Base-by-base conservation (phyloP, 23 tunicate species). In the Ciona savignyi region DNA sequence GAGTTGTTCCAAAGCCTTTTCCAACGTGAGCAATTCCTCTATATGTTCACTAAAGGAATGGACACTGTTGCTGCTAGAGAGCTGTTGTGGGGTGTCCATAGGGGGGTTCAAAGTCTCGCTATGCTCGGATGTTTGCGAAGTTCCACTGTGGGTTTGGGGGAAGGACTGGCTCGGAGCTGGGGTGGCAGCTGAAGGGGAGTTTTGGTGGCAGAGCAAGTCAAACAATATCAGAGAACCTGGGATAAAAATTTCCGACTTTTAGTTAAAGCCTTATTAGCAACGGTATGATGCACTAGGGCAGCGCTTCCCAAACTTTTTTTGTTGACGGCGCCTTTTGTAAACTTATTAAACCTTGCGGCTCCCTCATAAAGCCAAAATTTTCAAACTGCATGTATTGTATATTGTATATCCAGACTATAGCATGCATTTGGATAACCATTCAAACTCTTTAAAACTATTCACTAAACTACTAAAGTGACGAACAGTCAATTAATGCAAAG, bases 191-290 rank as follows among this genome's bases (percentile, higher is more conserved):
- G 56, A 6, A 15, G 56, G 56, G 28, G 61, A 34, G 0, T 31
- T 26, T 80, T 95, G 99, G 61, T 95, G 87, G 74, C 90, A 84
- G 33, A 95, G 73, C 2, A 95, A 65, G 66, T 95, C 99, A 76
- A 95, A 95, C 24, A 95, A 62, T 31, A 95, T 86, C 74, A 95
- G 72, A 28, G 96, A 70, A 33, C 89, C 87, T 89, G 35, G 25
- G 32, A 70, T 1, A 22, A 48, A 15, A 15, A 9, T 6, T 42
- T n/a, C n/a, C n/a, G n/a, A n/a, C n/a, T n/a, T n/a, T n/a, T n/a
- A n/a, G n/a, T n/a, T n/a, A n/a, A n/a, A n/a, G n/a, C n/a, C n/a
- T n/a, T n/a, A n/a, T n/a, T n/a, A n/a, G n/a, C n/a, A n/a, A n/a
- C n/a, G n/a, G n/a, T n/a, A n/a, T n/a, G n/a, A n/a, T n/a, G n/a